phyloP scores from a whole-genome alignment of 1,140 invertebrate genomes.

The Neodiprion lecontei region DNA sequence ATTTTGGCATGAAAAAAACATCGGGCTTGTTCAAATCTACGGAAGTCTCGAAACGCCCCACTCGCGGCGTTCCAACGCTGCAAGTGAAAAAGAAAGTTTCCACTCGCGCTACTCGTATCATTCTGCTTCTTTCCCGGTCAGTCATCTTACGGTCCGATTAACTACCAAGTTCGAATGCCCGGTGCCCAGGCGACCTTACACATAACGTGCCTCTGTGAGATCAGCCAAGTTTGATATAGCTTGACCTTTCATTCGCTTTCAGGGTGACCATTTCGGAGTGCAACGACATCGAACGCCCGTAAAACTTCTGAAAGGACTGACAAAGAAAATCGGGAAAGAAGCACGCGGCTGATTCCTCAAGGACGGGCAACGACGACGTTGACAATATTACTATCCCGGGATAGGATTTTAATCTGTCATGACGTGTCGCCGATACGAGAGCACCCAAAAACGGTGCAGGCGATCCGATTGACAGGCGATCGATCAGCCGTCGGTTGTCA shows the following conservation, averaged over 20 bases:
- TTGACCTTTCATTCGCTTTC: neutral
- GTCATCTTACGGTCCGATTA: too few relatives aligned
- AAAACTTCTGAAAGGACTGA: neutral
- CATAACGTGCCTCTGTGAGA: too few relatives aligned
- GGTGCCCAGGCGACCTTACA: too few relatives aligned
- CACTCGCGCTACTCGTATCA: neutral
- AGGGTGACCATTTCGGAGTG: neutral
- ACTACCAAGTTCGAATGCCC: too few relatives aligned
- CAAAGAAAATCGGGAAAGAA: neutral
- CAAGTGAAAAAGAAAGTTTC: constrained; percentile 3
- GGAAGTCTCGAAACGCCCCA: neutral
- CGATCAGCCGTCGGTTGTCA: neutral
- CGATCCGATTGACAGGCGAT: neutral
- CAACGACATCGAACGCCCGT: too few relatives aligned
- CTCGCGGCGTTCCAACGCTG: neutral
- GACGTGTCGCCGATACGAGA: neutral
- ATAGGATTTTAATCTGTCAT: neutral
- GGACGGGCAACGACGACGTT: too few relatives aligned
- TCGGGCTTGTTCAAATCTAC: too few relatives aligned
- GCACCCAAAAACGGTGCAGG: neutral
- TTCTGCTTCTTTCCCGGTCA: too few relatives aligned
- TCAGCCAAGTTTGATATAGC: neutral
- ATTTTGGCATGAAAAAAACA: too few relatives aligned
- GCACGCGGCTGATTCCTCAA: too few relatives aligned
- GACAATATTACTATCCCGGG: neutral